A percentile compares a stretch with the other conserved stretches of the same genome.
These are phyloP conservation scores for Anoplopoma fimbria DNA, from an alignment of 2,113 vertebrate species.

Conservation along the genomic window DNA sequence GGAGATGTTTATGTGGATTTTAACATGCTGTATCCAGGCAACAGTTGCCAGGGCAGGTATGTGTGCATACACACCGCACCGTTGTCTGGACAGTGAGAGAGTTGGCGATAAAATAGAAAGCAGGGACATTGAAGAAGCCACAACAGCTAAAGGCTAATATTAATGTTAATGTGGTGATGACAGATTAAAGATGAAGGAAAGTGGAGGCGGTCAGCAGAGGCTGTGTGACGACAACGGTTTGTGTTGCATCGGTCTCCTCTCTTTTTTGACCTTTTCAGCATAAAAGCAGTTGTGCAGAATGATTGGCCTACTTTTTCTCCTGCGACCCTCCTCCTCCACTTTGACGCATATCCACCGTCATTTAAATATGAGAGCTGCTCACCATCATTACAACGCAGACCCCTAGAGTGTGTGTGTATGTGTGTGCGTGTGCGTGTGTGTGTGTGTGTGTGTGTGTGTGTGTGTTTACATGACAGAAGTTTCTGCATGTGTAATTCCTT, in stretches of 20 bases:
- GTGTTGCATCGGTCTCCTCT: slow-evolving; percentile 33
- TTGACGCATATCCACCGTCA: slow-evolving; percentile 35
- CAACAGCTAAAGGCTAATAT: not conserved
- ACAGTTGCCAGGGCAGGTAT: slow-evolving; percentile 77
- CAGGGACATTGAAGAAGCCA: not conserved
- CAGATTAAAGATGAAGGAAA: not conserved
- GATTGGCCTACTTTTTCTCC: slow-evolving; percentile 78
- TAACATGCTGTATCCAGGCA: slow-evolving; percentile 80
- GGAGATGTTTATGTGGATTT: slow-evolving; percentile 64
- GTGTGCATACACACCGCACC: slow-evolving; percentile 21
- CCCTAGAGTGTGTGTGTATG: not conserved
- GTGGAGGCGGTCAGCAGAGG: slow-evolving; percentile 1
- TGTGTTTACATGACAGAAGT: slow-evolving; percentile 20
- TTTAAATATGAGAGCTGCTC: slow-evolving; percentile 26
- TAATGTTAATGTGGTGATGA: not conserved
- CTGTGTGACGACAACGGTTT: slow-evolving; percentile 6
- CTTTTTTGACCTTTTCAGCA: slow-evolving; percentile 65
- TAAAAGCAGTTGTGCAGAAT: slow-evolving; percentile 80
- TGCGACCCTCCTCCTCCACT: slow-evolving; percentile 23
- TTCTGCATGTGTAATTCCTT: slow-evolving; percentile 28
- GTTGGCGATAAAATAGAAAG: slow-evolving; percentile 16
- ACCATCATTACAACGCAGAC: slow-evolving; percentile 35
- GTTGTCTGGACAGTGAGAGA: slow-evolving; percentile 52
- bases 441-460: slow-evolving; percentile 12
- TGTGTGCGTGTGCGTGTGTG: slow-evolving; percentile 4